A percentile compares a stretch with the other conserved stretches of the same genome.
These are phyloP conservation scores for Onychomys leucogaster DNA, from an alignment of 2,797 vertebrate species.

Conservation along the genomic window DNA sequence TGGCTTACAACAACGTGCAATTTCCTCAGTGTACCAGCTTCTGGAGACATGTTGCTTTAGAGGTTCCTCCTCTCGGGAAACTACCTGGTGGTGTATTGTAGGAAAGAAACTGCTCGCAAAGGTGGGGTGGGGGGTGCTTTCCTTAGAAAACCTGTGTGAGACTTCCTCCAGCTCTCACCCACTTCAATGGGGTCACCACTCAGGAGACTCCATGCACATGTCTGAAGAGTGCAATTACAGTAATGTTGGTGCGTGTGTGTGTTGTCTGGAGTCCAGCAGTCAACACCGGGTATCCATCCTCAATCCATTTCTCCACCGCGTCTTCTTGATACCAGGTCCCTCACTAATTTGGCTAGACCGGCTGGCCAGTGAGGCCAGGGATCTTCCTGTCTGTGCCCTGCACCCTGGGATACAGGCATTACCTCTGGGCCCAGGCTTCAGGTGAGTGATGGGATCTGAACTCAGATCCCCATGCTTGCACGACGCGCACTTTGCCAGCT, in stretches of 20 bases:
- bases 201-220: too few species aligned
- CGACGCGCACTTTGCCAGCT: not conserved
- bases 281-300: not conserved
- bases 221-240: accelerated
- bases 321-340: not conserved
- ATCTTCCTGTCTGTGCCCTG: not conserved
- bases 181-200: too few species aligned
- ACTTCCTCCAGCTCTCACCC: not conserved
- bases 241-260: too few species aligned
- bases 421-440: not conserved
- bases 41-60: not conserved
- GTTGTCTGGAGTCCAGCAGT: not conserved
- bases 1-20: not conserved
- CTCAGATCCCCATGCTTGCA: too few species aligned
- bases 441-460: not conserved
- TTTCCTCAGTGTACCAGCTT: not conserved
- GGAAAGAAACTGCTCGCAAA: not conserved
- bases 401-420: not conserved
- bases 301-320: not conserved
- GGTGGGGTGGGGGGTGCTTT: not conserved
- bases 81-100: not conserved
- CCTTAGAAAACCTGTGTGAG: not conserved
- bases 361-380: not conserved
- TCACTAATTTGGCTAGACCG: not conserved
- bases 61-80: not conserved